Percentiles rank a stretch among this genome's conserved stretches.
Conservation (phyloP, 1,140 invertebrate species). For the Medauroidea extradentata region DNA sequence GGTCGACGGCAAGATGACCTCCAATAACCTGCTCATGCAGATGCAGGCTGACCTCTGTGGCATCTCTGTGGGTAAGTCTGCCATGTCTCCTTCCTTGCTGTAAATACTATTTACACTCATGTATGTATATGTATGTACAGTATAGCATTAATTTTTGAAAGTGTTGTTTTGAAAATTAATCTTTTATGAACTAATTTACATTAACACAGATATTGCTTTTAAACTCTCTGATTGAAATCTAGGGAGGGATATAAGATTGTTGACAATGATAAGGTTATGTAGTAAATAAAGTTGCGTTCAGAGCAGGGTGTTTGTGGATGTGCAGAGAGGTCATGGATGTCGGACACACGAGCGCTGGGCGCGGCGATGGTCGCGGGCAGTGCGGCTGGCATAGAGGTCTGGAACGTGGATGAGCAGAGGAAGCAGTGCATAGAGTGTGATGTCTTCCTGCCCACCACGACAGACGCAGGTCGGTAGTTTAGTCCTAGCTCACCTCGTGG, state of each 20-base stretch:
- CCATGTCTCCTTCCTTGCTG: too few species aligned
- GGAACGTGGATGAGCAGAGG: conserved; percentile 40
- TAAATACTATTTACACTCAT: too few species aligned
- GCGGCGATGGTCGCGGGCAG: conserved; percentile 84
- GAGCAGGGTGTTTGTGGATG: conserved; percentile 20
- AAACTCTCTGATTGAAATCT: not conserved
- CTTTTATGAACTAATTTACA: not conserved
- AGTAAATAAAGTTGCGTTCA: too few species aligned
- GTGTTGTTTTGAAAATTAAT: not conserved
- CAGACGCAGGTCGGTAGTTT: conserved; percentile 62
- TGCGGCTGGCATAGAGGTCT: conserved; percentile 68
- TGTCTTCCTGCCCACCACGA: conserved; percentile 73
- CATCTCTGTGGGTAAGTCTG: conserved; percentile 75
- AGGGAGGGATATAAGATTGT: too few species aligned
- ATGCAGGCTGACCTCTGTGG: conserved; percentile 88
- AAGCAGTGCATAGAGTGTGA: conserved; percentile 52
- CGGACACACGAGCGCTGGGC: conserved; percentile 86
- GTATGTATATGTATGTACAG: too few species aligned
- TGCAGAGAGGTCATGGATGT: conserved; percentile 69
- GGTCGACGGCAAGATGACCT: conserved; percentile 90
- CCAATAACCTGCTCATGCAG: conserved; percentile 90
- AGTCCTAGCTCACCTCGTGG: too few species aligned
- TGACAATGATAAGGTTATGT: too few species aligned
- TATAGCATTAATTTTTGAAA: not conserved
- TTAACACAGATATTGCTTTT: not conserved